Percentiles rank a stretch among this genome's conserved stretches.
Conservation (phyloP, 92 coral and sea anemone species). For the Pocillopora grandis region DNA sequence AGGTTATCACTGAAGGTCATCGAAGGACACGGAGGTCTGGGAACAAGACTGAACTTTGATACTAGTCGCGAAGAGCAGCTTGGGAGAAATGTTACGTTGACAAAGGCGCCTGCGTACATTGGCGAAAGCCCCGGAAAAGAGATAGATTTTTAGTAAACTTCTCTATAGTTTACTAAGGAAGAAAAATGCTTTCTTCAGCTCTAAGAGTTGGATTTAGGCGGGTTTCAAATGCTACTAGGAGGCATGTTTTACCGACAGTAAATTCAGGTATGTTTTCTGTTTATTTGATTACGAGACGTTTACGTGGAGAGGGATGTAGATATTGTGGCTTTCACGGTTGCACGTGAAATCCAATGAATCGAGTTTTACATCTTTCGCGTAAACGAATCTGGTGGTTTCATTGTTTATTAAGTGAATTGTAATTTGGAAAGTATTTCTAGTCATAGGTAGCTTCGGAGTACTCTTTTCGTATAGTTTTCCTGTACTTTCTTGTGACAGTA, state of each 20-base stretch:
- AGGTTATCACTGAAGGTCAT: slow-evolving; percentile 17
- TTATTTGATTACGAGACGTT: background rate
- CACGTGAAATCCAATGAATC: background rate
- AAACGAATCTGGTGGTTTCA: background rate
- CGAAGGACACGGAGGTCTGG: slow-evolving; percentile 27
- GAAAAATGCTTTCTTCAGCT: slow-evolving; percentile 76
- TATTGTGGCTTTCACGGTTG: slow-evolving; percentile 5
- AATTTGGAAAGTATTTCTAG: background rate
- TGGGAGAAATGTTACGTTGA: slow-evolving; percentile 76
- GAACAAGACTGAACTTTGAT: slow-evolving; percentile 48
- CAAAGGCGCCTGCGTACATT: slow-evolving; percentile 81
- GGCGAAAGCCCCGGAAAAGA: slow-evolving; percentile 32
- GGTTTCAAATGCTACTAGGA: slow-evolving; percentile 53
- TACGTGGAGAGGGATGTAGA: slow-evolving; percentile 31
- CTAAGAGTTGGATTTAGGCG: slow-evolving; percentile 73
- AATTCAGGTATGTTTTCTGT: slow-evolving; percentile 48
- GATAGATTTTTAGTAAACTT: background rate
- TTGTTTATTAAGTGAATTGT: too few relatives aligned
- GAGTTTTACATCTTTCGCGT: background rate
- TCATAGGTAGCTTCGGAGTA: background rate
- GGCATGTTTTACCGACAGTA: slow-evolving; percentile 58
- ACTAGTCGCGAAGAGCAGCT: slow-evolving; percentile 39
- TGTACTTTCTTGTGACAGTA: slow-evolving; percentile 13
- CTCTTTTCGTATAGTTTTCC: background rate
- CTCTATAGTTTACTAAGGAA: slow-evolving; percentile 21